Evolutionary conservation across 2,888 invertebrate genomes (phyloP), one percentile per base, ranked within the genome.

Genomic region (Stenodera caucasica): DNA sequence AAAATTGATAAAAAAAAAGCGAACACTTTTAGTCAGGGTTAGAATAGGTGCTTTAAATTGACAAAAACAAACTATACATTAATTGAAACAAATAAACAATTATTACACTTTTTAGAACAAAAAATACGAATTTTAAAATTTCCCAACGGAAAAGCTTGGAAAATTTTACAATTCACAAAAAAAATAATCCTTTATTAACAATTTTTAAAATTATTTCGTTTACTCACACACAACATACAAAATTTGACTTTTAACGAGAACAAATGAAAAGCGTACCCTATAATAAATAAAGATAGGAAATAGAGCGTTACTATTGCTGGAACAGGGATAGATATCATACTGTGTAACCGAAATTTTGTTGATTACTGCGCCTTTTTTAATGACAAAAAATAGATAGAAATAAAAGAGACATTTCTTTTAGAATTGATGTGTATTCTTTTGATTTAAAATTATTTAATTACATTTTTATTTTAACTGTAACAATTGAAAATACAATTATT

Each of bases 221-320:
- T 45, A 21, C 15, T 35, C 14, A 14, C 35, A 35, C 45, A 45
- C 21, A 45, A 33, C 35, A 35, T 6, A 37, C 21, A 21, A 45
- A 45, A 45, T 45, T 45, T 45, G 45, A 45, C 45, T 45, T 45
- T 45, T 45, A 45, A 45, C 45, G 45, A 45, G 45, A 37, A 45
- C 45, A 45, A 45, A 21, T 21, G 21, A 45, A 8, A 45, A 45
- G 45, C 45, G 45, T 45, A 9, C 4, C 45, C 8, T 12, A 14
- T 15, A 1, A 7, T 45, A 45, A 45, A 21, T 1, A 45, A 45
- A 45, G 45, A 45, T 45, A 21, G 21, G 1, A 4, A 1, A 18
- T 21, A 3, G 6, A 3, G 2, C 4, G 1, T 45, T 45, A 1
- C 11, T 21, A 12, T 11, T 12, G 8, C 8, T 45, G 11, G 45